phyloP scores from a whole-genome alignment of 2,113 vertebrate genomes.

The Neolamprologus falcicula region DNA sequence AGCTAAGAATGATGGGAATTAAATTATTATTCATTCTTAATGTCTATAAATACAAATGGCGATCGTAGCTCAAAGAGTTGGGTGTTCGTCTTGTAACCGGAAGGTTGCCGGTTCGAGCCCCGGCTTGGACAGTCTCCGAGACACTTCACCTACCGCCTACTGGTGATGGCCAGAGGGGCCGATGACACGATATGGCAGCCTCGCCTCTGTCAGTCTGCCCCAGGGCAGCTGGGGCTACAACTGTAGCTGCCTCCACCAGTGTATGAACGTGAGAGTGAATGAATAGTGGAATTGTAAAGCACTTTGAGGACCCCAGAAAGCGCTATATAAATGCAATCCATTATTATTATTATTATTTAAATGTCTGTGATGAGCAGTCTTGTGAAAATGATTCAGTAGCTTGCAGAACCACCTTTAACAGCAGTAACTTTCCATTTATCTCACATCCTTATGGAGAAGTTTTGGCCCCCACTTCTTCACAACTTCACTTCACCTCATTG shows the following conservation, averaged over 20 bases:
- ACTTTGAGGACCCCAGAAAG: accelerated
- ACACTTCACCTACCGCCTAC: no score
- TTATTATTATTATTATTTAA: no score
- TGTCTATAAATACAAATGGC: neutral
- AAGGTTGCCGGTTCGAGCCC: no score
- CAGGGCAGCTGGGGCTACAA: no score
- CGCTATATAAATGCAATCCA: no score
- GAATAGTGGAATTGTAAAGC: accelerated
- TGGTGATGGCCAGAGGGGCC: no score
- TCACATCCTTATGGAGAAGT: neutral
- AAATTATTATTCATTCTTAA: neutral
- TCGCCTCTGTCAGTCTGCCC: no score
- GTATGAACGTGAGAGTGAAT: accelerated
- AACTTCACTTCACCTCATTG: neutral
- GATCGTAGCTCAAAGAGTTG: no score
- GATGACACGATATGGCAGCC: no score
- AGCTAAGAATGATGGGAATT: neutral
- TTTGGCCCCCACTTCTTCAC: neutral
- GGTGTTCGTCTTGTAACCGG: accelerated
- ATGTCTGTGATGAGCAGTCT: neutral
- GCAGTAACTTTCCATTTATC: no score
- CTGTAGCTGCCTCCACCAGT: no score
- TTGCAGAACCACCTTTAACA: neutral
- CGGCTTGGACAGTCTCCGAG: accelerated
- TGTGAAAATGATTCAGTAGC: neutral